Evolutionary conservation across 1,140 invertebrate genomes (phyloP).

Genomic region (Brachionus sp.): DNA sequence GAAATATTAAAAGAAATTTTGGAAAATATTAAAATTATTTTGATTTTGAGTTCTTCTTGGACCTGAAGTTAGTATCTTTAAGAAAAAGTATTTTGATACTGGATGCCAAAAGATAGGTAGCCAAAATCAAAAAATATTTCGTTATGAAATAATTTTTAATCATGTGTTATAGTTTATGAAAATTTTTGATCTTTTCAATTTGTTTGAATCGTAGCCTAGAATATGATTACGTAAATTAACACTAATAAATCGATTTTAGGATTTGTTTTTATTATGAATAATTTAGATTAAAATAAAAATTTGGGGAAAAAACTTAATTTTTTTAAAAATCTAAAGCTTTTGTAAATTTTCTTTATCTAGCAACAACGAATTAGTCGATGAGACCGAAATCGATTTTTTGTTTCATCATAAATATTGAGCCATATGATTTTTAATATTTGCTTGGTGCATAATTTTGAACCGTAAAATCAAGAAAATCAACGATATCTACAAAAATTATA

Average conservation of each 20-base stretch:
- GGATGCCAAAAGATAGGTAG: background rate
- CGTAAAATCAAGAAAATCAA: background rate
- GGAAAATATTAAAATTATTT: background rate
- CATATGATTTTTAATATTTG: background rate
- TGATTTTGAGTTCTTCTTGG: background rate
- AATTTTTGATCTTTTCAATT: constrained; percentile 12
- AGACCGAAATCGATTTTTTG: background rate
- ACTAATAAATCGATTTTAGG: constrained; percentile 7
- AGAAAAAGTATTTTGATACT: background rate
- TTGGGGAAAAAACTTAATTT: background rate
- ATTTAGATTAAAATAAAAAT: background rate
- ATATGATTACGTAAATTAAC: constrained; percentile 21
- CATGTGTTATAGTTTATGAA: constrained; percentile 24
- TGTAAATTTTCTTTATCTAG: background rate
- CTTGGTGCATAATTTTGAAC: background rate
- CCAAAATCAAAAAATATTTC: background rate
- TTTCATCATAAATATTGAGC: background rate
- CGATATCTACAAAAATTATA: background rate
- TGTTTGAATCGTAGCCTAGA: background rate
- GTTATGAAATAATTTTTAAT: background rate
- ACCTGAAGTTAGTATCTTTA: background rate
- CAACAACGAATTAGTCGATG: background rate
- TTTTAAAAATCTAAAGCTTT: background rate
- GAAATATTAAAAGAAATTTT: too few species aligned
- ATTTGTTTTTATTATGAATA: background rate